Conservation (phyloP, 37 sponge, comb jelly and placozoan genomes). For the Mnemiopsis leidyi region DNA sequence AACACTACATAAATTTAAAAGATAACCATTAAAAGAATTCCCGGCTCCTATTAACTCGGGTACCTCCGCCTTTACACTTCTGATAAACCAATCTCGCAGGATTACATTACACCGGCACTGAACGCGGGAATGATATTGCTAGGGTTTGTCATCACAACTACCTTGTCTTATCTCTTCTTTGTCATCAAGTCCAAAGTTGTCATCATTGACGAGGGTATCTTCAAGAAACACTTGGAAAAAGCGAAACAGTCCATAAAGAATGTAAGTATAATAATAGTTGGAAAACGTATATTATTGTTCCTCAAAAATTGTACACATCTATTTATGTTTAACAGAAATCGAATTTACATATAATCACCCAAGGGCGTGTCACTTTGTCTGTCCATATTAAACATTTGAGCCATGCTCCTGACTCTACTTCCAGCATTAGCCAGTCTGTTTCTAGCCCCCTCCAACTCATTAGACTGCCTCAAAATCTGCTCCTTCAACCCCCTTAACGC, state of each 20-base stretch:
- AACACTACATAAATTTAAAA: too few relatives aligned
- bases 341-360: background rate
- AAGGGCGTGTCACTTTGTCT: background rate
- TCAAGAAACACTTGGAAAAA: background rate
- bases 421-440: background rate
- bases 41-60: too few relatives aligned
- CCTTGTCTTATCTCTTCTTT: conserved; percentile 45
- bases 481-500: background rate
- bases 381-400: conserved; percentile 18
- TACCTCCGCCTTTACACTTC: too few relatives aligned
- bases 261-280: too few relatives aligned
- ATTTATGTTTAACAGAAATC: too few relatives aligned
- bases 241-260: conserved; percentile 29
- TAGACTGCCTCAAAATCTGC: background rate
- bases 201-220: conserved; percentile 19
- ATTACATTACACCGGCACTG: conserved; percentile 8
- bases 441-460: background rate
- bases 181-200: conserved; percentile 64
- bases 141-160: conserved; percentile 22
- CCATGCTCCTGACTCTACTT: background rate
- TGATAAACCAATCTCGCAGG: background rate
- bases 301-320: too few relatives aligned
- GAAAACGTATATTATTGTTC: too few relatives aligned
- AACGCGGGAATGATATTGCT: background rate
- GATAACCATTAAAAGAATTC: too few relatives aligned